phyloP scores from a whole-genome alignment of 2,888 invertebrate species.

The Morpho achilles region DNA sequence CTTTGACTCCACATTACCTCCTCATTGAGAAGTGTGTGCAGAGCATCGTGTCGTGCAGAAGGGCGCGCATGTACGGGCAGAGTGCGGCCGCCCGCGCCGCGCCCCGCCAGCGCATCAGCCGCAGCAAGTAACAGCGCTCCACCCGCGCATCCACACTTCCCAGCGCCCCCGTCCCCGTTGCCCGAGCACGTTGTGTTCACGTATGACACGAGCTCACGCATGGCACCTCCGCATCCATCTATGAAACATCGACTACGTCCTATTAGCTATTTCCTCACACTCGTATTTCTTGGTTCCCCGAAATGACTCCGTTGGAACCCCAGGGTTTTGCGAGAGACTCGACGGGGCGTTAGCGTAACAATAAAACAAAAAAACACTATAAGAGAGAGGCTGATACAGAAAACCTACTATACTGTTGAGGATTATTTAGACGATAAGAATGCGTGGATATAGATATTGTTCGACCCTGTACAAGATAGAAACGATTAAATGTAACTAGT shows the following conservation, averaged over 20 bases:
- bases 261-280: no score
- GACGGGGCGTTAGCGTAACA: no score
- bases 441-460: no score
- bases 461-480: no score
- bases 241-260: background rate
- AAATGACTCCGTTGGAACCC: no score
- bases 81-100: conserved; percentile 83
- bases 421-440: no score
- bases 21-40: conserved; percentile 52
- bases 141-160: conserved; percentile 73
- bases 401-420: no score
- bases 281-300: no score
- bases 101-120: conserved; percentile 86
- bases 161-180: conserved; percentile 23
- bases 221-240: conserved; percentile 72
- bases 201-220: conserved; percentile 81
- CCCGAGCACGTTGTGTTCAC: conserved; percentile 43
- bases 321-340: no score
- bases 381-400: no score
- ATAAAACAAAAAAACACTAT: background rate
- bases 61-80: conserved; percentile 77
- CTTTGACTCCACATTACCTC: conserved; percentile 34
- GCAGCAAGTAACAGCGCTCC: conserved; percentile 85
- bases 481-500: no score
- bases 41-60: conserved; percentile 81